Percentiles rank a stretch among this genome's conserved stretches.
phyloP scores from a whole-genome alignment of 2,797 vertebrate genomes.

The Eulemur rubriventer region DNA sequence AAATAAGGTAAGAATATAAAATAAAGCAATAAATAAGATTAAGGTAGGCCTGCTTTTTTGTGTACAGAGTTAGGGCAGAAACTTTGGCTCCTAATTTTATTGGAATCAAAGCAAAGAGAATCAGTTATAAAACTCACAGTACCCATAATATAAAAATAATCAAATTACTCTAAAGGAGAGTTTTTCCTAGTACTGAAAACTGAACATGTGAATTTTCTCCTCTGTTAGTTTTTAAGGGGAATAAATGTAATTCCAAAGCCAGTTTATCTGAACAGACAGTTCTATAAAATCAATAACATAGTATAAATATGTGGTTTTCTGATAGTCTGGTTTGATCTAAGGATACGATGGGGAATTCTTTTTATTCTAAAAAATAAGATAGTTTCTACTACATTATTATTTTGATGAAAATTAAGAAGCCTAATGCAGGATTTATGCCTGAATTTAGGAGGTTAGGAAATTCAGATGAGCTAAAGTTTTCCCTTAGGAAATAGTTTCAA shows the following conservation, averaged over 20 bases:
- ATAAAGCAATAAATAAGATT: slow-evolving; percentile 1
- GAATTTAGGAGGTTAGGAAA: not conserved
- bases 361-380: not conserved
- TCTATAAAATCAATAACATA: not conserved
- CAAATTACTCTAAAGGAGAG: not conserved
- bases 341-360: not conserved
- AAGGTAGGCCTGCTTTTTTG: not conserved
- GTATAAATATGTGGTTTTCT: slow-evolving; percentile 23
- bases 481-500: not conserved
- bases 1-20: not conserved
- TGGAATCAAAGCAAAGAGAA: slow-evolving; percentile 26
- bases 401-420: slow-evolving; percentile 17
- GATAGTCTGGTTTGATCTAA: slow-evolving; percentile 27
- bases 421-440: not conserved
- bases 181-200: slow-evolving; percentile 25
- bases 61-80: not conserved
- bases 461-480: slow-evolving; percentile 2
- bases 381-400: slow-evolving; percentile 2
- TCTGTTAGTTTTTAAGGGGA: not conserved
- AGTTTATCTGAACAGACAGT: not conserved
- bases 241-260: slow-evolving; percentile 16
- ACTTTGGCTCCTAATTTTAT: not conserved
- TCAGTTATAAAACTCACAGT: not conserved
- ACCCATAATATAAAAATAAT: not conserved
- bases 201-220: not conserved